These are phyloP conservation scores for Drosophila watanabei DNA, from an alignment of 1,140 invertebrate genomes.

Conservation along the genomic window DNA sequence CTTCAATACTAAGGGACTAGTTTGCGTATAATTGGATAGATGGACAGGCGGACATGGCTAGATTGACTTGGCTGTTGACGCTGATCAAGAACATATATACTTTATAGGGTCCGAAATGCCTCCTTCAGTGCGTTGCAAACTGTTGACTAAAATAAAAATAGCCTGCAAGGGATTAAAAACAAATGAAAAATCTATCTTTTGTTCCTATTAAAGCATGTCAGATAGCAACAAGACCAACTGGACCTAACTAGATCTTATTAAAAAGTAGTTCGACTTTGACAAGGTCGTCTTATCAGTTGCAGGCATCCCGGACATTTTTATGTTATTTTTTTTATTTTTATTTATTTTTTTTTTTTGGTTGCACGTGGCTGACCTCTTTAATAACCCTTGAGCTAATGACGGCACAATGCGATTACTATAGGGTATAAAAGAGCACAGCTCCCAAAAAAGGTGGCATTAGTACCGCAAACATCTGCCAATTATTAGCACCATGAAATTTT, in stretches of 20 bases:
- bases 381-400: constrained; percentile 5
- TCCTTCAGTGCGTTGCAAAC: too few relatives aligned
- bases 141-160: too few relatives aligned
- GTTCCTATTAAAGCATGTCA: not conserved
- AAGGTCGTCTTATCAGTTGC: not conserved
- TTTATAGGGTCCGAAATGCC: too few relatives aligned
- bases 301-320: constrained; percentile 17
- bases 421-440: constrained; percentile 29
- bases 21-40: too few relatives aligned
- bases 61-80: too few relatives aligned
- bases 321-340: not conserved
- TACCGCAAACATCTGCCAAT: constrained; percentile 1
- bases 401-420: constrained; percentile 9
- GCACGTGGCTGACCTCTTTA: constrained; percentile 4
- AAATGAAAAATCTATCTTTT: too few relatives aligned
- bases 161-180: too few relatives aligned
- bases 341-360: too few relatives aligned
- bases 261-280: not conserved
- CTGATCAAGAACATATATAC: too few relatives aligned
- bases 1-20: too few relatives aligned
- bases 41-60: too few relatives aligned
- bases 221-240: not conserved
- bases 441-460: not conserved
- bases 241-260: not conserved
- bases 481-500: constrained; percentile 30